Conservation (phyloP, 2,113 vertebrate genomes). For the Grammomys surdaster region DNA sequence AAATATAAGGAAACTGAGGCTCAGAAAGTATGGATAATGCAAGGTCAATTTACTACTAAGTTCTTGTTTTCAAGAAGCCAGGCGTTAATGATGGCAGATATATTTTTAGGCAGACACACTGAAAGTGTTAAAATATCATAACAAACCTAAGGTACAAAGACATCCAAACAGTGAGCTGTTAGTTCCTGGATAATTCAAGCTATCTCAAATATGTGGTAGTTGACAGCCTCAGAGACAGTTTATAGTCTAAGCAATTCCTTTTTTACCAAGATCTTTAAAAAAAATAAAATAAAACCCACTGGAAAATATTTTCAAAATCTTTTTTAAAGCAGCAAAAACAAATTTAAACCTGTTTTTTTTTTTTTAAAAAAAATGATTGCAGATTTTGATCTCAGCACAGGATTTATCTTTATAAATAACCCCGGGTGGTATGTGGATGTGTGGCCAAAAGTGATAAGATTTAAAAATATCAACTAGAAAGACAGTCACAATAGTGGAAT, state of each 20-base stretch:
- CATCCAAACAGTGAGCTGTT: conserved; percentile 26
- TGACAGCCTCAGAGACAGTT: conserved; percentile 36
- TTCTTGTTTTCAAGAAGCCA: not conserved
- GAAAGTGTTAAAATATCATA: conserved; percentile 31
- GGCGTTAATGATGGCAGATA: not conserved
- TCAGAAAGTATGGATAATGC: not conserved
- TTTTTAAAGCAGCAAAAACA: conserved; percentile 65
- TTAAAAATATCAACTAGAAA: conserved; percentile 70
- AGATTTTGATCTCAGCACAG: conserved; percentile 51
- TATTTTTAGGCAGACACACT: not conserved
- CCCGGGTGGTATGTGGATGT: conserved; percentile 69
- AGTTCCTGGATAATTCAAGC: conserved; percentile 45
- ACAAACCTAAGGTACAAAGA: not conserved
- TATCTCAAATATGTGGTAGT: conserved; percentile 58
- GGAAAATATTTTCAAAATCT: conserved; percentile 73
- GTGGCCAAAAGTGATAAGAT: conserved; percentile 79
- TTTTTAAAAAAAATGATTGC: conserved; percentile 28
- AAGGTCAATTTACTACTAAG: not conserved
- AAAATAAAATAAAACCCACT: conserved; percentile 66
- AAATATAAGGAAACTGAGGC: not conserved
- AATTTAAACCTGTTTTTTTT: conserved; percentile 40
- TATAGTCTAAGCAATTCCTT: conserved; percentile 52
- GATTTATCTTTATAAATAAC: conserved; percentile 74
- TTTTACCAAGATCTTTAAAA: conserved; percentile 50
- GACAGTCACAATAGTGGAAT: conserved; percentile 48